Percentiles rank a stretch among this genome's conserved stretches.
phyloP scores from a whole-genome alignment of 2,888 invertebrate species.

The Agrotis exclamationis region DNA sequence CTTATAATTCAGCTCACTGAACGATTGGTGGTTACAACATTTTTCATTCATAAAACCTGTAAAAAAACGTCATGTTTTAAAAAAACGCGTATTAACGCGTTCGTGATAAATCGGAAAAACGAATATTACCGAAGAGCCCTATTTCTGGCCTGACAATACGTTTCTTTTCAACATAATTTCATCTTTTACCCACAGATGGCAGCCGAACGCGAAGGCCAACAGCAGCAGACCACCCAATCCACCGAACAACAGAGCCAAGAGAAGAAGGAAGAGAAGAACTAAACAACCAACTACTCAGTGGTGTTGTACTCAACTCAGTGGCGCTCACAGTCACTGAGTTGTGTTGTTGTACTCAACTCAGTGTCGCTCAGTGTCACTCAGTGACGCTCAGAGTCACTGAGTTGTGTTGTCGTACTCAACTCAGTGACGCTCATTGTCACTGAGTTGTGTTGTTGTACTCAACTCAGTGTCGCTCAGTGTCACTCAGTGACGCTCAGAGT shows the following conservation, averaged over 20 bases:
- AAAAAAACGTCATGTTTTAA: no score
- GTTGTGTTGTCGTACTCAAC: constrained; percentile 37
- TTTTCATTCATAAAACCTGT: no score
- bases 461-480: no score
- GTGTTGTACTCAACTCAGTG: constrained; percentile 36
- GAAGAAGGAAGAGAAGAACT: constrained; percentile 85
- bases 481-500: no score
- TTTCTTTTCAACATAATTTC: neutral
- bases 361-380: no score
- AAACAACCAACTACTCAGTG: constrained; percentile 48
- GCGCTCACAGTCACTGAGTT: constrained; percentile 28
- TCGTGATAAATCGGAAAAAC: no score
- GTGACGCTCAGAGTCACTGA: no score
- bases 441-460: constrained; percentile 27
- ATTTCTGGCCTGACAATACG: no score
- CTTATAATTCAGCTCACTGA: constrained; percentile 52
- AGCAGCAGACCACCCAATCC: constrained; percentile 72
- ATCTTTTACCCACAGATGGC: constrained; percentile 80
- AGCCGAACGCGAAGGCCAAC: constrained; percentile 85
- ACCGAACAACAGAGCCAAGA: constrained; percentile 79
- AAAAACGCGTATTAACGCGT: no score
- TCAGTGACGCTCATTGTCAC: constrained; percentile 15
- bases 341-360: constrained; percentile 6
- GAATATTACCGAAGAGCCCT: no score
- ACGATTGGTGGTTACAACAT: constrained; percentile 75